Conservation (phyloP, 2,797 vertebrate species). For the Octomys mimax region DNA sequence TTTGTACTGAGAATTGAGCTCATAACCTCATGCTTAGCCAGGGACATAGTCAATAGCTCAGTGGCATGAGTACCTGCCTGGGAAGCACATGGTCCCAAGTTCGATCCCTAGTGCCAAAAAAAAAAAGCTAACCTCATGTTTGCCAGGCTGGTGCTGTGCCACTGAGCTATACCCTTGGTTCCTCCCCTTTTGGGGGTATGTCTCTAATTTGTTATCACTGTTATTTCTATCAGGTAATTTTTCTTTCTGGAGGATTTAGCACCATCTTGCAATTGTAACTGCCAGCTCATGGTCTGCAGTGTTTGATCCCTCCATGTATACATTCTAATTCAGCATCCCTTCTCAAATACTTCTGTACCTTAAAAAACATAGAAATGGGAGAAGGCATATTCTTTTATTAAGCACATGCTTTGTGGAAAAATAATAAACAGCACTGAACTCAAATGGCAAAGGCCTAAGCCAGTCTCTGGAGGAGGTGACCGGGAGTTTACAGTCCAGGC, state of each 20-base stretch:
- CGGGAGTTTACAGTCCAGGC: not conserved
- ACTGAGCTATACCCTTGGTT: too few relatives aligned
- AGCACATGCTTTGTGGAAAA: constrained; percentile 45
- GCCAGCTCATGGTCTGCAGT: not conserved
- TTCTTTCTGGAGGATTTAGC: constrained; percentile 19
- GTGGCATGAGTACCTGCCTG: too few relatives aligned
- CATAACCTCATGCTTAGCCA: too few relatives aligned
- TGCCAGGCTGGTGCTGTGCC: too few relatives aligned
- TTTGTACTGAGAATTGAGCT: too few relatives aligned
- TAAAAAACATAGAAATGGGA: constrained; percentile 42
- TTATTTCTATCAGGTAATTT: not conserved
- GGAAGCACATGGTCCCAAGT: too few relatives aligned
- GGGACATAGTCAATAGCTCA: too few relatives aligned
- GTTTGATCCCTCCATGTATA: not conserved
- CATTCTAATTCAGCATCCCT: constrained; percentile 1
- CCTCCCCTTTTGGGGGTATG: not conserved
- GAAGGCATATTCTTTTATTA: constrained; percentile 52
- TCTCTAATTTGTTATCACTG: not conserved
- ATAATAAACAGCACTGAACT: not conserved
- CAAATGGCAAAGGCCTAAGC: too few relatives aligned
- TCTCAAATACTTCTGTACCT: constrained; percentile 45
- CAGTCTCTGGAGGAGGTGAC: too few relatives aligned
- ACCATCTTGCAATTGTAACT: constrained; percentile 9
- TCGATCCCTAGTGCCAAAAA: too few relatives aligned
- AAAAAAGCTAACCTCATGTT: too few relatives aligned